phyloP scores from a whole-genome alignment of 2,113 vertebrate genomes.

The Misgurnus anguillicaudatus region DNA sequence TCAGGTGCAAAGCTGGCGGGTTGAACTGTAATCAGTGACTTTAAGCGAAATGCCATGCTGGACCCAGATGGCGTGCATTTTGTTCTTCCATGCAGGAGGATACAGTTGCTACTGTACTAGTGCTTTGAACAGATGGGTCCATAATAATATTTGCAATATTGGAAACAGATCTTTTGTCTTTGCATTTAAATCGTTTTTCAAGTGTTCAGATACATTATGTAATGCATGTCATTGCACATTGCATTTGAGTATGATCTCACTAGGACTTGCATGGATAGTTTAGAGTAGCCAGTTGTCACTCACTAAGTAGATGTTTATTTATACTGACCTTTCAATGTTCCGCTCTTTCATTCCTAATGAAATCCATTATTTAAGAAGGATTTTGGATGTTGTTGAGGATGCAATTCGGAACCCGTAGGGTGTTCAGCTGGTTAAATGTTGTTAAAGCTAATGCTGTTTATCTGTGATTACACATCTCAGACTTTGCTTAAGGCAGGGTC shows the following conservation, averaged over 20 bases:
- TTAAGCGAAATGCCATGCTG: conserved; percentile 50
- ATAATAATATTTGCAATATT: conserved; percentile 51
- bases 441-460: conserved; percentile 45
- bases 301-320: conserved; percentile 26
- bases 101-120: conserved; percentile 10
- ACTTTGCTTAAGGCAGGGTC: conserved; percentile 19
- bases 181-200: conserved; percentile 12
- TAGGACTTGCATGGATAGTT: neutral
- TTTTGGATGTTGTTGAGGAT: conserved; percentile 10
- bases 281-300: neutral
- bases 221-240: neutral
- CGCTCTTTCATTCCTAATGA: neutral
- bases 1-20: conserved; percentile 43
- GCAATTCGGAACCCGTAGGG: conserved; percentile 45
- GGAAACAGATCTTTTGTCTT: conserved; percentile 32
- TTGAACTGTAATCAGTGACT: conserved; percentile 52
- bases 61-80: conserved; percentile 59
- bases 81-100: conserved; percentile 12
- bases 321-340: conserved; percentile 48
- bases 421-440: conserved; percentile 59
- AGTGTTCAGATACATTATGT: neutral
- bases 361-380: neutral
- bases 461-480: conserved; percentile 35
- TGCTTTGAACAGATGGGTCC: conserved; percentile 66
- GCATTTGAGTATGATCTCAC: neutral